Percentiles rank a stretch among this genome's conserved stretches.
phyloP scores from a whole-genome alignment of 1,140 invertebrate genomes.

The Neodiprion virginianus region DNA sequence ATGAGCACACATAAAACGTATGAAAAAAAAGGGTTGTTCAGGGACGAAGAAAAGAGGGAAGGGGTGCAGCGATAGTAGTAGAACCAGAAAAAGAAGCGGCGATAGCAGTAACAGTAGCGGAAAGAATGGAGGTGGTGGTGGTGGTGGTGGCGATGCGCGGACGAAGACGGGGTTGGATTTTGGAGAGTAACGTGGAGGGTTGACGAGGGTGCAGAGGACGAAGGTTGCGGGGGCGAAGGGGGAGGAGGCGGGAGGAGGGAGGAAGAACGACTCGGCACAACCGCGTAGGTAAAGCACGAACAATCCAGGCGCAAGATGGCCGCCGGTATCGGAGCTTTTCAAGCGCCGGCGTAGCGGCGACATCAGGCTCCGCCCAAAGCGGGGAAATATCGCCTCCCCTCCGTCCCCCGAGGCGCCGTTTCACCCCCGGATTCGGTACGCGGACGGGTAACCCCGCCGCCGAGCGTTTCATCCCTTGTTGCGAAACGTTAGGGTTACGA shows the following conservation, averaged over 20 bases:
- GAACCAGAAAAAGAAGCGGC: conserved; percentile 2
- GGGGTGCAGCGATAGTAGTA: neutral
- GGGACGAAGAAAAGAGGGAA: neutral
- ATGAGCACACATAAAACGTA: too few species aligned
- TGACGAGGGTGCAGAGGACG: too few species aligned
- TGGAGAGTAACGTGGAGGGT: too few species aligned
- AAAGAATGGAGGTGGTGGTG: neutral
- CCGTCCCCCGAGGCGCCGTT: conserved; percentile 29
- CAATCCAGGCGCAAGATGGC: conserved; percentile 11
- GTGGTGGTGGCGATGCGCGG: neutral
- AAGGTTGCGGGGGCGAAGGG: too few species aligned
- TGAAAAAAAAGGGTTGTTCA: too few species aligned
- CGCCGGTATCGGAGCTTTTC: conserved; percentile 11
- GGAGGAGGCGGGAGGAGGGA: too few species aligned
- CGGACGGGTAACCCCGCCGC: conserved; percentile 23
- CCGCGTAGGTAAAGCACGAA: neutral
- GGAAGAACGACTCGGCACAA: neutral
- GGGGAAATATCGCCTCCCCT: conserved; percentile 25
- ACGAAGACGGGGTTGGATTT: too few species aligned
- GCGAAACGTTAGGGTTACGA: conserved; percentile 34
- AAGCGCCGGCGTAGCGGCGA: conserved; percentile 18
- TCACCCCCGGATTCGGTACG: conserved; percentile 6
- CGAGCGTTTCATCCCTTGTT: conserved; percentile 25
- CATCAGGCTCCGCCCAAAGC: conserved; percentile 26
- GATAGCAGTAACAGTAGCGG: neutral